Conservation (phyloP, 2,888 invertebrate species). For the Callosobruchus maculatus region DNA sequence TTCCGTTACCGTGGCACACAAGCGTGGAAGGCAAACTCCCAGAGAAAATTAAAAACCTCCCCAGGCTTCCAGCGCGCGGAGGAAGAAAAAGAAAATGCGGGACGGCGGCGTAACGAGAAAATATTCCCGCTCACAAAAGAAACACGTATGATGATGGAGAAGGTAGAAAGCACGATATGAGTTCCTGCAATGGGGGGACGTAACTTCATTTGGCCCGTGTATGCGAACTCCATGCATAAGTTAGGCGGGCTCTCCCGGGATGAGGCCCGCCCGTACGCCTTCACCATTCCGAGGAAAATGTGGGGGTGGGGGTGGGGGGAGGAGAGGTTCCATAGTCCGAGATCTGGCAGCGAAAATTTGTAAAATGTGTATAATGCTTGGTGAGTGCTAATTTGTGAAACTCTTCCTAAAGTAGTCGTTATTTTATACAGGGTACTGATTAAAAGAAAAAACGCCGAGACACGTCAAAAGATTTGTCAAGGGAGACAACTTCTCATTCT, state of each 20-base stretch:
- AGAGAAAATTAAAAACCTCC: not conserved
- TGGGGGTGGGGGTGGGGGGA: not conserved
- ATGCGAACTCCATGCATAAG: conserved; percentile 33
- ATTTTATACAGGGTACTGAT: no score
- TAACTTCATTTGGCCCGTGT: conserved; percentile 33
- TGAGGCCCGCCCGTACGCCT: not conserved
- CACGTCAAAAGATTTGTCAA: no score
- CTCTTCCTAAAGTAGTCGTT: no score
- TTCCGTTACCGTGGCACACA: not conserved
- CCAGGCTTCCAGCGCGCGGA: conserved; percentile 1
- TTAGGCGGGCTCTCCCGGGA: conserved; percentile 22
- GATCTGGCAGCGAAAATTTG: not conserved
- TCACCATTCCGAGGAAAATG: not conserved
- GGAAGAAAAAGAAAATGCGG: conserved; percentile 13
- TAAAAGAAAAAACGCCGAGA: no score
- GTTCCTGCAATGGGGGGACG: conserved; percentile 1
- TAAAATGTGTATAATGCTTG: not conserved
- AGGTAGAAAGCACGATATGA: conserved; percentile 13
- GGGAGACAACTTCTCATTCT: no score
- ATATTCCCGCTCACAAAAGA: conserved; percentile 28
- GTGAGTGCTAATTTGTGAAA: no score
- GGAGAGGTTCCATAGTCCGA: not conserved
- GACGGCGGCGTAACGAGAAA: conserved; percentile 20
- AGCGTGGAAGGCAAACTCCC: not conserved
- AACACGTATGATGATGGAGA: conserved; percentile 27